Conservation (phyloP, 2,113 vertebrate genomes). For the Centrocercus urophasianus region DNA sequence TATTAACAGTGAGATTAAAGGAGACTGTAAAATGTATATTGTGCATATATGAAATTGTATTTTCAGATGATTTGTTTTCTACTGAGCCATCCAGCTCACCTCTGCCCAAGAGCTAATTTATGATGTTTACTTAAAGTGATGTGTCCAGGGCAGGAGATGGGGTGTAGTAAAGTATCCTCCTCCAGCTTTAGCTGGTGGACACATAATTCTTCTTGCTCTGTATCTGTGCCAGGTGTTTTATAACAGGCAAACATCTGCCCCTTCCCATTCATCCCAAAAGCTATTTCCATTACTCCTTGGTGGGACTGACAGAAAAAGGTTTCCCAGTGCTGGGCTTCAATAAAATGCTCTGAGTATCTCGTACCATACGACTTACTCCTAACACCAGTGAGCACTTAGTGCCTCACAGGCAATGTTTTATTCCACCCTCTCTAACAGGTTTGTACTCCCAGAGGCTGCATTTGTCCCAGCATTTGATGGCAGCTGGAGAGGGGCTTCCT, state of each 20-base stretch:
- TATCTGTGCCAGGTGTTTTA: slow-evolving; percentile 46
- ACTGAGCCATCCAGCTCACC: not conserved
- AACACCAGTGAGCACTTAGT: not conserved
- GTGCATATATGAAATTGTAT: not conserved
- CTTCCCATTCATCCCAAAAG: slow-evolving; percentile 58
- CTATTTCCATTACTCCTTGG: slow-evolving; percentile 32
- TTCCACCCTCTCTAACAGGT: not conserved
- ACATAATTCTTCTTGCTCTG: slow-evolving; percentile 42
- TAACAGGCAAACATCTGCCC: slow-evolving; percentile 24
- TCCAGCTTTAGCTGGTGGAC: slow-evolving; percentile 26
- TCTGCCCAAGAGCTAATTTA: slow-evolving; percentile 22
- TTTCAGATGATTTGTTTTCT: slow-evolving; percentile 19
- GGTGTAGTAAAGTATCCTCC: not conserved
- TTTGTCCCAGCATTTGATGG: not conserved
- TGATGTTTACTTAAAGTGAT: slow-evolving; percentile 21
- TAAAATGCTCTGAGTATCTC: not conserved
- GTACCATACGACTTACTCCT: not conserved
- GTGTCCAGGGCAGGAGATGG: not conserved
- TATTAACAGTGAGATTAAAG: not conserved
- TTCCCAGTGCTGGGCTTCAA: not conserved
- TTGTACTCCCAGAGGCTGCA: not conserved
- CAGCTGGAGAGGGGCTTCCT: not conserved
- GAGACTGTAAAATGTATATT: not conserved
- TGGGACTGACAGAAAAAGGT: slow-evolving; percentile 32
- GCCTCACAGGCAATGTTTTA: not conserved